phyloP scores from a whole-genome alignment of 2,797 vertebrate genomes.

The Ctenopoma multispine region DNA sequence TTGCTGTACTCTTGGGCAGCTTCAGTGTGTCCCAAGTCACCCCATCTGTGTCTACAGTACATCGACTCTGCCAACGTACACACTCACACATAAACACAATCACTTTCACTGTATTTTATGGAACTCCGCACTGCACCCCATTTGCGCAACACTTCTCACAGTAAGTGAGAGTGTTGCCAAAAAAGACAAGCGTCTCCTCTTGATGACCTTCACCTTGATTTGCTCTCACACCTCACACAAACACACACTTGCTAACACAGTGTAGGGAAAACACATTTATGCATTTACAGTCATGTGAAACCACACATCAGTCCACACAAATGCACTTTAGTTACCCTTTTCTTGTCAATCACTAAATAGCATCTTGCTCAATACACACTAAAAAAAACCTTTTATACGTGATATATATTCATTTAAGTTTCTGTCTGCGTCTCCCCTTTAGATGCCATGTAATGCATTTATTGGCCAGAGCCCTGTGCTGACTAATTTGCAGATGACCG shows the following conservation, averaged over 20 bases:
- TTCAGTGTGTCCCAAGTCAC: slow-evolving; percentile 42
- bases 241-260: slow-evolving; percentile 30
- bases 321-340: slow-evolving; percentile 10
- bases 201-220: slow-evolving; percentile 72
- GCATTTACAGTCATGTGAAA: slow-evolving; percentile 12
- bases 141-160: slow-evolving; percentile 47
- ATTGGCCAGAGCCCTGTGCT: neutral
- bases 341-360: neutral
- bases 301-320: slow-evolving; percentile 1
- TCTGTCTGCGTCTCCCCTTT: slow-evolving; percentile 6
- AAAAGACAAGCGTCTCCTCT: slow-evolving; percentile 49
- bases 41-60: slow-evolving; percentile 8
- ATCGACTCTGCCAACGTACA: slow-evolving; percentile 21
- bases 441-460: slow-evolving; percentile 4
- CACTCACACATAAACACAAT: slow-evolving; percentile 29
- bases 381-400: neutral
- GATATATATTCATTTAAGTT: neutral
- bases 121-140: slow-evolving; percentile 25
- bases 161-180: slow-evolving; percentile 60
- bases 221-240: slow-evolving; percentile 37
- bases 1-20: slow-evolving; percentile 33
- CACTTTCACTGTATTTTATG: slow-evolving; percentile 35
- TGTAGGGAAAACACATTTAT: neutral
- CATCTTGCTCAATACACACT: neutral
- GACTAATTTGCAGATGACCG: slow-evolving; percentile 26